A percentile compares a stretch with the other conserved stretches of the same genome.
phyloP scores from a whole-genome alignment of 2,797 vertebrate species.

The Tokudaia tokunoshimensis region DNA sequence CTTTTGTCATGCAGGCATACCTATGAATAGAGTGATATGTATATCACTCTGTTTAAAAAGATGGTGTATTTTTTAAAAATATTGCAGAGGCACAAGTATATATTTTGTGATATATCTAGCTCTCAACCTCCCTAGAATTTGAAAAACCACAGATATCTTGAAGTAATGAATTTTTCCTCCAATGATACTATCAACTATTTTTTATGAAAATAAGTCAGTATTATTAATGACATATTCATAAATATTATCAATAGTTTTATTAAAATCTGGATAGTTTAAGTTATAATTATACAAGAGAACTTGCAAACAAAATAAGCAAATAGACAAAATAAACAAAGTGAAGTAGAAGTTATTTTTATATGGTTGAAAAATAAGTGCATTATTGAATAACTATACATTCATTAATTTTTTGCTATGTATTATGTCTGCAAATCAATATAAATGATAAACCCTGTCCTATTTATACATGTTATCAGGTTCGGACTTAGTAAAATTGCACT shows the following conservation, averaged over 20 bases:
- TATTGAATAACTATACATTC: neutral
- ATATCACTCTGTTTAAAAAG: no score
- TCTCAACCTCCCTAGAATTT: neutral
- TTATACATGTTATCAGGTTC: neutral
- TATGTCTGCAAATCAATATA: neutral
- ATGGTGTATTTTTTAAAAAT: neutral
- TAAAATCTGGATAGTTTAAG: constrained; percentile 22
- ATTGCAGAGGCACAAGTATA: neutral
- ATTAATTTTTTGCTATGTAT: neutral
- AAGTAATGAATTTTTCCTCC: neutral
- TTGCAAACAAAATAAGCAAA: neutral
- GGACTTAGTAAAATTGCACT: constrained; percentile 15
- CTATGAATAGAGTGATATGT: neutral
- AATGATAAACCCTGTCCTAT: neutral
- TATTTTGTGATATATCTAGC: neutral
- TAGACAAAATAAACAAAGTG: neutral
- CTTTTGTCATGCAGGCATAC: neutral
- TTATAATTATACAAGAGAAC: constrained; percentile 32
- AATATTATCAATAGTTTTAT: neutral
- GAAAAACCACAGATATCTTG: neutral
- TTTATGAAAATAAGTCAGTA: neutral
- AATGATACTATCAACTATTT: neutral
- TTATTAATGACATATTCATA: neutral
- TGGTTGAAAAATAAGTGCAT: neutral
- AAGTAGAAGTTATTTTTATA: neutral